Base-by-base conservation (phyloP, 2,888 invertebrate genomes). In the Acanthoscelides obtectus region DNA sequence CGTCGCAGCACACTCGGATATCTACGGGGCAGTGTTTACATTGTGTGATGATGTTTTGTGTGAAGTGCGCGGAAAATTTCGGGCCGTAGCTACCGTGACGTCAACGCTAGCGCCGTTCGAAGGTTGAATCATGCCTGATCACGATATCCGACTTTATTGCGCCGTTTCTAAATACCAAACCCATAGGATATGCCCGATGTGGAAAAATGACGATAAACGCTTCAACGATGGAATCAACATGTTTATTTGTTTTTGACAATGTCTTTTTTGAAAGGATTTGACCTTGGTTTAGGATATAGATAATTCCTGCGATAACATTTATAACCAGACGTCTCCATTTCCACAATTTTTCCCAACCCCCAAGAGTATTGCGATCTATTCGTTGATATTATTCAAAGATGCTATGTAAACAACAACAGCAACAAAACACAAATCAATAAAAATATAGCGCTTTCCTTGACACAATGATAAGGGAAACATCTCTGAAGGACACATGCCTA, bases 21-120 rank as follows among this genome's bases (percentile, higher is more conserved):
- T 45, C 3, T 17, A 45, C 45, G 5, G 8, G 45, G 45, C 73
- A 74, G 74, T 83, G 81, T 83, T 83, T 83, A 83, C 83, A 82
- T 83, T 81, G 78, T 78, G 77, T 80, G 74, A 68, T 70, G 64
- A 12, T 12, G 22, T 21, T 66, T 21, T 66, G 66, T 77, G 75
- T 75, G 75, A 76, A 45, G 45, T 45, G 45, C 45, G 45, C 45
- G 45, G 45, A 45, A 45, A 45, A 45, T 45, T 45, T 45, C 45
- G 45, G 45, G 45, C 45, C 45, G 45, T 45, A 45, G 45, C 45
- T n/a, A n/a, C n/a, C n/a, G n/a, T n/a, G 45, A 45, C 45, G 45
- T 45, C 45, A 45, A 12, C 45, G 45, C 45, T 45, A 45, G 12
- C 45, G 45, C 45, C 45, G 45, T 45, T 45, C 45, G 45, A 45